Percentiles rank a stretch among this genome's conserved stretches.
Evolutionary conservation across 2,888 invertebrate genomes (phyloP).

Genomic region (Heteromurus nitidus): DNA sequence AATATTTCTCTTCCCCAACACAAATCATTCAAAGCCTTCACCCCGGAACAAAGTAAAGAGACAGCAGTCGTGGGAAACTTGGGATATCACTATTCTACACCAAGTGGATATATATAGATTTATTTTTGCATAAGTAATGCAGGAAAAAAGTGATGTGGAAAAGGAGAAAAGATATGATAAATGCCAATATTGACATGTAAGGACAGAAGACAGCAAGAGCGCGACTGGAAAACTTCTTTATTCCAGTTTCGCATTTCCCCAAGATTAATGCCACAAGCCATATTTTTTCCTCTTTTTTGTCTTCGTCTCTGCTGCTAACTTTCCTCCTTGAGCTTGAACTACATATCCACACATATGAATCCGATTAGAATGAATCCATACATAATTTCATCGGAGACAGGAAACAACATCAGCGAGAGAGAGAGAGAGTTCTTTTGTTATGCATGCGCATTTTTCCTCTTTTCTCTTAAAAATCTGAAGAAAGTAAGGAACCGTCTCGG

Average conservation of each 20-base stretch:
- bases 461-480: not conserved
- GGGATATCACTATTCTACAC: no score
- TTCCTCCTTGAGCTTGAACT: slow-evolving; percentile 6
- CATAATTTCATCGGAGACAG: slow-evolving; percentile 36
- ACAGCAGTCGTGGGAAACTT: no score
- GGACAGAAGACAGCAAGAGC: slow-evolving; percentile 32
- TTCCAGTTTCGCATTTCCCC: slow-evolving; percentile 17
- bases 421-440: not conserved
- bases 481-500: no score
- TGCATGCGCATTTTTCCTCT: not conserved
- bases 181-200: slow-evolving; percentile 57
- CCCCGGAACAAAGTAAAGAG: not conserved
- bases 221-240: slow-evolving; percentile 1
- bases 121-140: not conserved
- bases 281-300: not conserved
- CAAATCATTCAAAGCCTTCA: not conserved
- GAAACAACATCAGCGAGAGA: not conserved
- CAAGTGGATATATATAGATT: not conserved
- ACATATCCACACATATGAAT: slow-evolving; percentile 18
- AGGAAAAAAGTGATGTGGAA: not conserved
- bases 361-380: slow-evolving; percentile 31
- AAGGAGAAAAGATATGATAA: slow-evolving; percentile 39
- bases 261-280: slow-evolving; percentile 37
- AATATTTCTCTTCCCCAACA: not conserved
- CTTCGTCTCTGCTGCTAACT: no score